Evolutionary conservation across 1,140 invertebrate genomes (phyloP).

Genomic region (Pseudomyrmex concolor): DNA sequence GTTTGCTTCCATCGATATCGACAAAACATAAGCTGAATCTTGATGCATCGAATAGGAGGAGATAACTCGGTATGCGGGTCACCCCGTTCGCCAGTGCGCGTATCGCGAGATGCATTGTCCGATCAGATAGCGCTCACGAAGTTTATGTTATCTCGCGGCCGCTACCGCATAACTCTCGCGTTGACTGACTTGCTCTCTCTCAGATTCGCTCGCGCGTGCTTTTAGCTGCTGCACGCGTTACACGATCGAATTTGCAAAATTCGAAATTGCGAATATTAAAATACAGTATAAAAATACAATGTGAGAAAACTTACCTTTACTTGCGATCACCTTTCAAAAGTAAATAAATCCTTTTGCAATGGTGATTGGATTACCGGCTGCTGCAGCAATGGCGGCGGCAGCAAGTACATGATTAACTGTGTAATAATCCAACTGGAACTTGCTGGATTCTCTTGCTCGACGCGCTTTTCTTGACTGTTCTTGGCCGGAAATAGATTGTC

Average conservation of each 20-base stretch:
- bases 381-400: slow-evolving; percentile 31
- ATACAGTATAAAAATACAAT: not conserved
- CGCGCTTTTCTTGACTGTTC: slow-evolving; percentile 24
- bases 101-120: slow-evolving; percentile 67
- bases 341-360: slow-evolving; percentile 81
- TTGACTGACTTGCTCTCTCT: slow-evolving; percentile 6
- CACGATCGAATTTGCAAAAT: not conserved
- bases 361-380: slow-evolving; percentile 78
- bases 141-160: slow-evolving; percentile 72
- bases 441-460: slow-evolving; percentile 61
- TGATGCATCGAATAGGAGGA: slow-evolving; percentile 11
- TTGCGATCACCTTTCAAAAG: slow-evolving; percentile 78
- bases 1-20: slow-evolving; percentile 4
- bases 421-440: slow-evolving; percentile 69
- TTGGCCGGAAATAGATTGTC: slow-evolving; percentile 66
- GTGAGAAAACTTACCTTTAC: slow-evolving; percentile 66
- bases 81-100: slow-evolving; percentile 66
- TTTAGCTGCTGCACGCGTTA: slow-evolving; percentile 1
- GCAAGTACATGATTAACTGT: slow-evolving; percentile 73
- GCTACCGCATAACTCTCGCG: slow-evolving; percentile 72
- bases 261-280: not conserved
- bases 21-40: slow-evolving; percentile 20
- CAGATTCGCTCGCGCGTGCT: not conserved
- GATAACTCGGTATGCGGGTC: slow-evolving; percentile 73
- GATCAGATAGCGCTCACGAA: slow-evolving; percentile 68